These are phyloP conservation scores for Gavia stellata DNA, from an alignment of 2,113 vertebrate species.

Conservation along the genomic window DNA sequence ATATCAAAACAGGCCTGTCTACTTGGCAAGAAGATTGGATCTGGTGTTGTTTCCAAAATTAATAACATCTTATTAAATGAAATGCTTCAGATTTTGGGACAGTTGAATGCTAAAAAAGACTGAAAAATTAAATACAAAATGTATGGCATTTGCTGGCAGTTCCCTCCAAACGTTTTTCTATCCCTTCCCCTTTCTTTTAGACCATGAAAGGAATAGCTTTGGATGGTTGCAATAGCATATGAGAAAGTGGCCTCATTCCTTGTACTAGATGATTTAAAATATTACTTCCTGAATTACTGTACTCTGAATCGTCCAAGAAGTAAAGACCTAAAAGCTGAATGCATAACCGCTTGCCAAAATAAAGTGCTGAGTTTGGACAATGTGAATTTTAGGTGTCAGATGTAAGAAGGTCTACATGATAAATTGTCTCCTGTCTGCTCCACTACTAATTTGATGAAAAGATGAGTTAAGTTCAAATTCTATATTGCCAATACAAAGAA, in stretches of 20 bases:
- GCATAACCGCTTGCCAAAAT: background rate
- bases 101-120: background rate
- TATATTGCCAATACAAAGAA: background rate
- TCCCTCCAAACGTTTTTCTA: background rate
- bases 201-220: slow-evolving; percentile 18
- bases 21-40: slow-evolving; percentile 11
- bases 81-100: background rate
- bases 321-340: background rate
- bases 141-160: background rate
- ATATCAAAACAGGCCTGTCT: slow-evolving; percentile 2
- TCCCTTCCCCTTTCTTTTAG: background rate
- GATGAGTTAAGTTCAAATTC: background rate
- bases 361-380: slow-evolving; percentile 29
- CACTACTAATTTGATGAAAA: background rate
- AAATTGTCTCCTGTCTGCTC: background rate
- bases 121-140: slow-evolving; percentile 19
- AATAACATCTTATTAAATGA: slow-evolving; percentile 39
- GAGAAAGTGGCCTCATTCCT: slow-evolving; percentile 20
- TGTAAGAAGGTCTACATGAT: background rate
- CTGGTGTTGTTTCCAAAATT: slow-evolving; percentile 26
- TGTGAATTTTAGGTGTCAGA: background rate
- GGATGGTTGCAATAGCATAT: background rate
- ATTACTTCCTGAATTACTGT: slow-evolving; percentile 38
- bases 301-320: slow-evolving; percentile 10
- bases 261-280: slow-evolving; percentile 33